Conservation (phyloP, 2,797 vertebrate species). For the Enteromius thamalakanensis region DNA sequence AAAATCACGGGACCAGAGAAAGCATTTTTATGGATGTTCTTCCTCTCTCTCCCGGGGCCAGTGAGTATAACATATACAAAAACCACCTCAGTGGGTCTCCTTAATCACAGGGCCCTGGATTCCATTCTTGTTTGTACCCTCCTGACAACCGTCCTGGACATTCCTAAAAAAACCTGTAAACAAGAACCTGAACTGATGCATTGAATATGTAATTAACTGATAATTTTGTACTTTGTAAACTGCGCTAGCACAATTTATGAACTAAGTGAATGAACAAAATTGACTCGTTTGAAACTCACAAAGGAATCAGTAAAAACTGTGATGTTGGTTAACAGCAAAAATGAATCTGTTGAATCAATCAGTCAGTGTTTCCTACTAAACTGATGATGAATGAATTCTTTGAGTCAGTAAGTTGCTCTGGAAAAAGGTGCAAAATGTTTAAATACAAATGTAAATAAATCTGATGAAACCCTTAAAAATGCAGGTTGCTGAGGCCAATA, state of each 20-base stretch:
- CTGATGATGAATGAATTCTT: background rate
- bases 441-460: background rate
- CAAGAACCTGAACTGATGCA: background rate
- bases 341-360: background rate
- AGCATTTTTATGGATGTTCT: background rate
- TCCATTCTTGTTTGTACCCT: background rate
- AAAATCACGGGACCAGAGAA: background rate
- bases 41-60: background rate
- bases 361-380: background rate
- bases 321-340: too few relatives aligned
- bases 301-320: background rate
- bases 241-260: too few relatives aligned
- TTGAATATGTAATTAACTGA: background rate
- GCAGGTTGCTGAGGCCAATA: background rate
- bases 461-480: background rate
- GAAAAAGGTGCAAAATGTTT: too few relatives aligned
- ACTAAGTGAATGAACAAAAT: background rate
- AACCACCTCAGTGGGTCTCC: background rate
- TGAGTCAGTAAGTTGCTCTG: background rate
- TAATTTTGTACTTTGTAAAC: background rate
- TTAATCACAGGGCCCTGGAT: background rate
- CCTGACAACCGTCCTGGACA: background rate
- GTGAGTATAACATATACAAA: slow-evolving; percentile 1
- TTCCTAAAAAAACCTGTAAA: background rate
- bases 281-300: background rate